Base-by-base conservation (phyloP, 2,888 invertebrate genomes). In the Ametastegia equiseti region DNA sequence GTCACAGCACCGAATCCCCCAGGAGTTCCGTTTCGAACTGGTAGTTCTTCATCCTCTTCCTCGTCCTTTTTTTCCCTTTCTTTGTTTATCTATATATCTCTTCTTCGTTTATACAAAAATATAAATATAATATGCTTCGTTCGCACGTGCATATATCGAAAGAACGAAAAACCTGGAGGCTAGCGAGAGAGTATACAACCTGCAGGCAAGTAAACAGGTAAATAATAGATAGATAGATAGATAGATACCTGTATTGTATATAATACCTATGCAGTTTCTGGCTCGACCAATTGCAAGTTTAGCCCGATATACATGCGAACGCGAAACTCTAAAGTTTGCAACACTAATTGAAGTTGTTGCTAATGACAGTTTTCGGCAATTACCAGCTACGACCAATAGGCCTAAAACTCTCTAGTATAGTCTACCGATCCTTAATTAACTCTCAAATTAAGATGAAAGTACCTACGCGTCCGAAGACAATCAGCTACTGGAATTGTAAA, bases 341-440 rank as follows among this genome's bases (percentile, higher is more conserved):
- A 42, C 42, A 54, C 69, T 69, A 69, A 69, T 69, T 69, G 69
- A 69, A 69, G 39, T 69, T 69, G 42, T 69, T 69, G 69, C 42
- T 42, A 9, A 23, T 42, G 69, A 69, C 69, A 33, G 63, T 77
- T 65, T 81, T 81, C 77, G 69, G 47, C 65, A 63, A 79, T 39
- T 50, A 50, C 36, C 30, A n/a, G 36, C n/a, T n/a, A n/a, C n/a
- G n/a, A n/a, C n/a, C n/a, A n/a, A n/a, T n/a, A n/a, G n/a, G n/a
- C n/a, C n/a, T n/a, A n/a, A n/a, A n/a, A n/a, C 19, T 45, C 13
- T 63, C 54, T 23, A 19, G n/a, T n/a, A n/a, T n/a, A n/a, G n/a
- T n/a, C n/a, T n/a, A n/a, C n/a, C n/a, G n/a, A n/a, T n/a, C n/a
- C n/a, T n/a, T n/a, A n/a, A n/a, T n/a, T n/a, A n/a, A n/a, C n/a